Percentiles rank a stretch among this genome's conserved stretches.
Conservation (phyloP, 2,888 invertebrate genomes). For the Sinohyriopsis cumingii region DNA sequence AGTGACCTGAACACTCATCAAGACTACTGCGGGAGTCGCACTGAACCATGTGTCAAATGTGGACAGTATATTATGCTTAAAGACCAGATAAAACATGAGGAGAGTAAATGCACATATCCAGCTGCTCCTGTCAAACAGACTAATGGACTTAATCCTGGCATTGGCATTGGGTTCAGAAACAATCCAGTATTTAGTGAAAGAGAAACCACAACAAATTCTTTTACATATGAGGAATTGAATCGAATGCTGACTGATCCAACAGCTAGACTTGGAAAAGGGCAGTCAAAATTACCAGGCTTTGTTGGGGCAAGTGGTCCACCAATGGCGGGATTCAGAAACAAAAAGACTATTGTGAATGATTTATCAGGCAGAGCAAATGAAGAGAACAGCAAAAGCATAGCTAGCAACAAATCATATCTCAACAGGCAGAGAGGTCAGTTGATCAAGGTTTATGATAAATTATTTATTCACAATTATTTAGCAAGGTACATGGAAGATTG, state of each 20-base stretch:
- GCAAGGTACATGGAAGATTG: not conserved
- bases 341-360: not conserved
- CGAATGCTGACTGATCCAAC: conserved; percentile 23
- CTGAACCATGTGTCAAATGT: conserved; percentile 81
- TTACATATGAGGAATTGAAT: conserved; percentile 36
- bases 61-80: conserved; percentile 82
- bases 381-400: conserved; percentile 16
- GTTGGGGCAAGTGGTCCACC: no score
- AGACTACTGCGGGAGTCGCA: conserved; percentile 82
- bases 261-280: conserved; percentile 12
- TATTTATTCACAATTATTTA: not conserved
- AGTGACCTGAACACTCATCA: conserved; percentile 78
- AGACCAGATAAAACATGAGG: conserved; percentile 80
- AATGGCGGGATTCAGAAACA: not conserved
- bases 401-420: conserved; percentile 40
- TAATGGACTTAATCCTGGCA: conserved; percentile 9
- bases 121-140: conserved; percentile 25
- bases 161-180: conserved; percentile 10
- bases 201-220: conserved; percentile 19
- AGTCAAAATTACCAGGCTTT: no score
- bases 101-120: conserved; percentile 66
- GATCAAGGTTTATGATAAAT: not conserved
- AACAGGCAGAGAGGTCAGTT: conserved; percentile 38
- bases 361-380: not conserved
- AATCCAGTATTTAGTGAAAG: conserved; percentile 20